A percentile compares a stretch with the other conserved stretches of the same genome.
Evolutionary conservation across 1,140 invertebrate species (phyloP).

Genomic region (Druon quercuslanigerum): DNA sequence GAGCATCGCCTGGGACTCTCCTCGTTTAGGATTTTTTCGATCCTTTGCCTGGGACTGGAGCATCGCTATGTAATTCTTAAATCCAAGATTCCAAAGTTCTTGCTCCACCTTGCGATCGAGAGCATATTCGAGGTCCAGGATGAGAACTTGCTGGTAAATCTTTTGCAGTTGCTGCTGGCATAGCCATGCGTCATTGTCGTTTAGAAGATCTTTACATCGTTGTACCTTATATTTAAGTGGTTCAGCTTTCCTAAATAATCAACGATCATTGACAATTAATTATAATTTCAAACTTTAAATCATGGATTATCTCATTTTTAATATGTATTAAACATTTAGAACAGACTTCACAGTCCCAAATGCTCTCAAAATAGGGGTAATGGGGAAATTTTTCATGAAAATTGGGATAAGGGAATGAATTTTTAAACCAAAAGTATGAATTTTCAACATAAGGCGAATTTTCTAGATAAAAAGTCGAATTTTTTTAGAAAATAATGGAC

Average conservation of each 20-base stretch:
- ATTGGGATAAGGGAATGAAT: too few species aligned
- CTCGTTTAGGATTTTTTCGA: conserved; percentile 84
- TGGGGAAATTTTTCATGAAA: too few species aligned
- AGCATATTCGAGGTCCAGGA: conserved; percentile 90
- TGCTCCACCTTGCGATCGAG: conserved; percentile 92
- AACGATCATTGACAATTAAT: not conserved
- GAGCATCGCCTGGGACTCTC: conserved; percentile 84
- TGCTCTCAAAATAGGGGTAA: too few species aligned
- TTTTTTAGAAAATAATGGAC: too few species aligned
- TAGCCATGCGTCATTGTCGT: conserved; percentile 79
- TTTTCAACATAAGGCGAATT: too few species aligned
- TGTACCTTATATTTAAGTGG: conserved; percentile 82
- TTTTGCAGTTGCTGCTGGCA: conserved; percentile 82
- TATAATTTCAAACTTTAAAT: not conserved
- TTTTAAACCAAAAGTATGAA: too few species aligned
- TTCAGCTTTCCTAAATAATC: conserved; percentile 79
- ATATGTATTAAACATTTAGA: not conserved
- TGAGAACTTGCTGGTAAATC: conserved; percentile 87
- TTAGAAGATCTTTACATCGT: conserved; percentile 79
- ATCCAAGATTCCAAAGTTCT: conserved; percentile 91
- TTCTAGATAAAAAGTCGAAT: too few species aligned
- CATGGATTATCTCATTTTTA: not conserved
- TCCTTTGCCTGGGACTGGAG: conserved; percentile 86
- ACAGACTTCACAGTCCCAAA: too few species aligned
- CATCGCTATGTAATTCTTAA: conserved; percentile 90